A percentile compares a stretch with the other conserved stretches of the same genome.
Evolutionary conservation across 2,888 invertebrate genomes (phyloP).

Genomic region (Melieria omissa): DNA sequence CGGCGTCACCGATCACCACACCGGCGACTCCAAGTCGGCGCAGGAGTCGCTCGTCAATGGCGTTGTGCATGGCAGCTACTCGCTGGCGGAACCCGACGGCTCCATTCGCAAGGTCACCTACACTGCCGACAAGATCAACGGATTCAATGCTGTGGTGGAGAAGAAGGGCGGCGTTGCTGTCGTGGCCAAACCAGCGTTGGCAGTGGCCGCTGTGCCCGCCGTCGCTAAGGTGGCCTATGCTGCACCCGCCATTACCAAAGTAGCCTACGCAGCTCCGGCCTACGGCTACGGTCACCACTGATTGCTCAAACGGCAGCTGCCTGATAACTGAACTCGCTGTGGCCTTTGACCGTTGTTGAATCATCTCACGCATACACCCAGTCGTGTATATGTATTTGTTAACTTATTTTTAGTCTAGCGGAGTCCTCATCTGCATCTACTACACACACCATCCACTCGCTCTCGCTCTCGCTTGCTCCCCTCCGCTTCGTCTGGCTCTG

Average conservation of each 20-base stretch:
- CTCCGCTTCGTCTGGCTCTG: neutral
- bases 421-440: neutral
- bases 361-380: no score
- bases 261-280: conserved; percentile 53
- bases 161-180: conserved; percentile 61
- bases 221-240: conserved; percentile 57
- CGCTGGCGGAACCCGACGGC: conserved; percentile 74
- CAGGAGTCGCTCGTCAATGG: conserved; percentile 72
- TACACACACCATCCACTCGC: conserved; percentile 2
- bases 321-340: neutral
- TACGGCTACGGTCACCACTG: conserved; percentile 48
- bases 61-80: conserved; percentile 75
- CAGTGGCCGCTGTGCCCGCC: conserved; percentile 50
- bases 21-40: conserved; percentile 71
- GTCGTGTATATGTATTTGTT: conserved; percentile 26
- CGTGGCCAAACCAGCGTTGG: conserved; percentile 50
- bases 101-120: conserved; percentile 73
- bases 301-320: neutral
- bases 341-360: neutral
- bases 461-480: conserved; percentile 3
- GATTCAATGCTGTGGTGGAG: conserved; percentile 76
- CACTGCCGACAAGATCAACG: conserved; percentile 75
- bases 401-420: conserved; percentile 34
- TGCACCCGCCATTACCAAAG: conserved; percentile 51
- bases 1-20: conserved; percentile 75